Evolutionary conservation across 1,140 invertebrate genomes (phyloP).

Genomic region (Drosophila novamexicana): DNA sequence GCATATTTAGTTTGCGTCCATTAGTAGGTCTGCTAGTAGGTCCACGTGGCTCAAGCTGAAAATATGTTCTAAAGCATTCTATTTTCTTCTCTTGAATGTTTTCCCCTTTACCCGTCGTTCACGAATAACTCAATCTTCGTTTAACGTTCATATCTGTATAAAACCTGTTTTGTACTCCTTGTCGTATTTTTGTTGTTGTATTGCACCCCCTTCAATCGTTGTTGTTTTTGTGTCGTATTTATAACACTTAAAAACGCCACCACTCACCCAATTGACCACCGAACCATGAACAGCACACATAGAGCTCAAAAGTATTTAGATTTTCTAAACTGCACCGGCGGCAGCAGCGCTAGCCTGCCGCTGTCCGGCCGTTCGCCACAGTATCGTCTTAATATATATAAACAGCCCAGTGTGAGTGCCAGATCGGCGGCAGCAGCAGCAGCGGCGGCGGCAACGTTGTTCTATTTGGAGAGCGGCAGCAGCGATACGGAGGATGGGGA

Average conservation of each 20-base stretch:
- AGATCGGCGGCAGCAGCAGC: slow-evolving; percentile 50
- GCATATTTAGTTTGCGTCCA: background rate
- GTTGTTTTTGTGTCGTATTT: slow-evolving; percentile 51
- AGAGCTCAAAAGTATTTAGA: slow-evolving; percentile 69
- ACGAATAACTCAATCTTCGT: slow-evolving; percentile 49
- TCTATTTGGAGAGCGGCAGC: slow-evolving; percentile 69
- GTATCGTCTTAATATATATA: slow-evolving; percentile 66
- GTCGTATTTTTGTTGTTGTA: slow-evolving; percentile 53
- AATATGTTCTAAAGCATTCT: slow-evolving; percentile 57
- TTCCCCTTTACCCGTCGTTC: slow-evolving; percentile 24
- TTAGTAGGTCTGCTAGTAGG: slow-evolving; percentile 13
- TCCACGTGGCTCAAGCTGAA: slow-evolving; percentile 3
- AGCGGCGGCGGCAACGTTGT: slow-evolving; percentile 61
- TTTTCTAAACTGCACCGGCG: slow-evolving; percentile 69
- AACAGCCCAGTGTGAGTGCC: slow-evolving; percentile 49
- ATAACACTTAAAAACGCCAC: slow-evolving; percentile 39
- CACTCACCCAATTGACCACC: slow-evolving; percentile 12
- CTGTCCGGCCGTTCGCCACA: slow-evolving; percentile 54
- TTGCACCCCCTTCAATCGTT: slow-evolving; percentile 58
- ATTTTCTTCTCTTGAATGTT: slow-evolving; percentile 72
- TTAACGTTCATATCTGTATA: slow-evolving; percentile 56
- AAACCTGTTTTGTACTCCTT: slow-evolving; percentile 42
- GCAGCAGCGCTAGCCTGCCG: slow-evolving; percentile 59
- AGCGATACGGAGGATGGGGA: slow-evolving; percentile 71
- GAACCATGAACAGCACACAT: slow-evolving; percentile 14